Percentiles rank a stretch among this genome's conserved stretches.
These are phyloP conservation scores for Calliphora vomitoria DNA, from an alignment of 2,888 invertebrate genomes.

Conservation along the genomic window DNA sequence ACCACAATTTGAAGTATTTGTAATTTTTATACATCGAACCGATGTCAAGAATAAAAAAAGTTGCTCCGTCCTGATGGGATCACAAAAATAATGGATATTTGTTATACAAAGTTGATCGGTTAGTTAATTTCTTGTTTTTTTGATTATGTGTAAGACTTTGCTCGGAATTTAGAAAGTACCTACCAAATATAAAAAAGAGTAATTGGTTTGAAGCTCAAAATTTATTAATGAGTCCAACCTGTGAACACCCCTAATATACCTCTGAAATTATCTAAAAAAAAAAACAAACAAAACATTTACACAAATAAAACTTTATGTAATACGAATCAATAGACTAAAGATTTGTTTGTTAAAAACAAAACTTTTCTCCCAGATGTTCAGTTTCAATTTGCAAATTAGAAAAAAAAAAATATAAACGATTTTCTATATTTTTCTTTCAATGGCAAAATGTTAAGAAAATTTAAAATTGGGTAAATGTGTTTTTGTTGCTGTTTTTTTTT, in stretches of 20 bases:
- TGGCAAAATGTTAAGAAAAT: constrained; percentile 46
- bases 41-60: no score
- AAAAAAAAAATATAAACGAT: constrained; percentile 14
- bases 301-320: constrained; percentile 43
- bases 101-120: no score
- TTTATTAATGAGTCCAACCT: neutral
- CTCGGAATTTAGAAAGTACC: no score
- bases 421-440: constrained; percentile 46
- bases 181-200: no score
- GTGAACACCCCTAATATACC: constrained; percentile 38
- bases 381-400: constrained; percentile 63
- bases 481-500: constrained; percentile 16
- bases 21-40: no score
- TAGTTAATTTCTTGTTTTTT: no score
- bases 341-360: constrained; percentile 38
- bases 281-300: constrained; percentile 13
- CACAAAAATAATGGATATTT: no score
- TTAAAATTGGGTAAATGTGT: constrained; percentile 57
- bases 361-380: constrained; percentile 65
- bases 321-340: constrained; percentile 47
- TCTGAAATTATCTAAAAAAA: constrained; percentile 21
- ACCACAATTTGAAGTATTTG: no score
- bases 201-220: no score
- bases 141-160: no score
- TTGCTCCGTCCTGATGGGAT: no score